Evolutionary conservation across 2,113 vertebrate genomes (phyloP).

Genomic region (Furnarius figulus): DNA sequence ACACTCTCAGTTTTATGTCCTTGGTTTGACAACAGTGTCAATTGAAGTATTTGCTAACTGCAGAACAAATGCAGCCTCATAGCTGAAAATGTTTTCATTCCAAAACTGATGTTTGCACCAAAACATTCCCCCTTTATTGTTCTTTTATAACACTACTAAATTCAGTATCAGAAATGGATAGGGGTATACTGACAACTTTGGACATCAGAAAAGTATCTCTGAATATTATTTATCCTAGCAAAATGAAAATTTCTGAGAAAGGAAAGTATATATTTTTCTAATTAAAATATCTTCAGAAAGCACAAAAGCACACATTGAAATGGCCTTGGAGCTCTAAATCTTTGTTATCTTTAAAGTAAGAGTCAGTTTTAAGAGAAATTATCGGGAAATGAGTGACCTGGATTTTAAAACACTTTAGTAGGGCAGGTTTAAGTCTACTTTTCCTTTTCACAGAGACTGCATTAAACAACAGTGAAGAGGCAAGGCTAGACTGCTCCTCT

Average conservation of each 20-base stretch:
- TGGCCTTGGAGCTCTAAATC: neutral
- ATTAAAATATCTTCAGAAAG: neutral
- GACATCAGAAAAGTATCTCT: neutral
- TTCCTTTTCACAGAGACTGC: neutral
- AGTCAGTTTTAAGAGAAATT: neutral
- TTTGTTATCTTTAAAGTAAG: neutral
- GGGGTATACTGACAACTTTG: neutral
- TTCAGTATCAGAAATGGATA: neutral
- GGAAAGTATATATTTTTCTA: neutral
- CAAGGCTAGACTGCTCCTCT: neutral
- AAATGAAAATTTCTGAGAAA: neutral
- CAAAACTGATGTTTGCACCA: constrained; percentile 8
- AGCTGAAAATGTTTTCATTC: constrained; percentile 52
- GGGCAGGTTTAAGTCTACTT: neutral
- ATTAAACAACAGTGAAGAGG: neutral
- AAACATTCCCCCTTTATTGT: neutral
- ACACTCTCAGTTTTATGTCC: constrained; percentile 61
- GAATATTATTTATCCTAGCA: neutral
- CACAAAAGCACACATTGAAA: neutral
- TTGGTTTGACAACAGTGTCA: constrained; percentile 69
- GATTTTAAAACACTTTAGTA: neutral
- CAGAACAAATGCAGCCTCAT: constrained; percentile 40
- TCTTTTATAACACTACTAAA: neutral
- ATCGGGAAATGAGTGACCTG: neutral
- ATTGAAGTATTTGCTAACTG: constrained; percentile 69